Percentiles rank a stretch among this genome's conserved stretches.
Evolutionary conservation across 2,888 invertebrate species (phyloP).

Genomic region (Graphium colonna): DNA sequence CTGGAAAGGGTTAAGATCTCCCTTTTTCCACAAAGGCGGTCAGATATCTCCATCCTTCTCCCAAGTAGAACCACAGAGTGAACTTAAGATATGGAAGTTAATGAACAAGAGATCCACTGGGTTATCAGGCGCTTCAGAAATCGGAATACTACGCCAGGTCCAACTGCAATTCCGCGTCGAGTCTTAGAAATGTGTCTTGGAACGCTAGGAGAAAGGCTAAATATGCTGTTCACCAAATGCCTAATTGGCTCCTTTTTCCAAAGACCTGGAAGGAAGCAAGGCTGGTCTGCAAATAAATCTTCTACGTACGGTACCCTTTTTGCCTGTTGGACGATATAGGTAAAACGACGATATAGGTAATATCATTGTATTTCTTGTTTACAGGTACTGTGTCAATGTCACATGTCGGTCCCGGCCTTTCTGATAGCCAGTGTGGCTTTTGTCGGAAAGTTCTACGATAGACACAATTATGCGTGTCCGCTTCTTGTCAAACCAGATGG

Average conservation of each 20-base stretch:
- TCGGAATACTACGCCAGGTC: background rate
- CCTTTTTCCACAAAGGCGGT: background rate
- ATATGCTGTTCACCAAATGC: background rate
- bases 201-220: slow-evolving; percentile 9
- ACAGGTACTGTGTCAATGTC: slow-evolving; percentile 15
- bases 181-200: background rate
- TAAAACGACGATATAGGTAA: slow-evolving; percentile 29
- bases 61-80: background rate
- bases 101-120: background rate
- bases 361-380: slow-evolving; percentile 20
- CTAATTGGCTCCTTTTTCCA: slow-evolving; percentile 1
- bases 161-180: too few relatives aligned
- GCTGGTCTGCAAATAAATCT: slow-evolving; percentile 18
- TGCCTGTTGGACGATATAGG: slow-evolving; percentile 26
- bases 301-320: slow-evolving; percentile 27
- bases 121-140: background rate
- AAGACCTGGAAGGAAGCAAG: slow-evolving; percentile 19
- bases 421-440: slow-evolving; percentile 21
- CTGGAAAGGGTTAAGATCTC: background rate
- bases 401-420: slow-evolving; percentile 19
- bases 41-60: too few relatives aligned
- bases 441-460: slow-evolving; percentile 13
- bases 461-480: slow-evolving; percentile 16
- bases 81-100: background rate
- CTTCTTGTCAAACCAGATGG: too few relatives aligned